Evolutionary conservation across 2,113 vertebrate genomes (phyloP), one percentile per base, ranked within the genome.

Genomic region (Procapra przewalskii): DNA sequence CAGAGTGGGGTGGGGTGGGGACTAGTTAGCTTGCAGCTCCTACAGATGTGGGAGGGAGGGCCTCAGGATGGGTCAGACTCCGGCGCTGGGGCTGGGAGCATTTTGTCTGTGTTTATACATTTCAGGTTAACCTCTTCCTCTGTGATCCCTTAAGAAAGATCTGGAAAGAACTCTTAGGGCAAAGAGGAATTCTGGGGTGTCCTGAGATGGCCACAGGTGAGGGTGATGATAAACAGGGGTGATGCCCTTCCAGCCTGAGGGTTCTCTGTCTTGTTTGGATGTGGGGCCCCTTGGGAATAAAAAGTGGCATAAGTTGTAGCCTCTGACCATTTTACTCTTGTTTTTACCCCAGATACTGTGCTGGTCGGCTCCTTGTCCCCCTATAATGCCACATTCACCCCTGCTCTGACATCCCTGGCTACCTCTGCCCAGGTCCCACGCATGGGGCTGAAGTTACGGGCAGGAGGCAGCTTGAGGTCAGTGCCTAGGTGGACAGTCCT

Each of bases 111-210:
- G 13, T 64, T 83, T 71, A 50, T 54, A 79, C 50, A 43, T 83
- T 97, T 94, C 48, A 83, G 40, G 36, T 96, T 79, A 95, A 95
- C 27, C 12, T 27, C 8, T 33, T 92, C 52, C 48, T 88, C 31
- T 84, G 23, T 31, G 27, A 50, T 36, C 23, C 43, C 15, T 52
- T 84, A 64, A 79, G 79, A 91, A 95, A 91, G 57, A 94, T 36
- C 33, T 85, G 48, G 64, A 54, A 59, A 50, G 88, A 77, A 54
- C 15, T 62, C 14, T 91, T 43, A 33, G 23, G 60, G 16, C 11
- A 48, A 40, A 29, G 36, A 19, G 54, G 50, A 90, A 77, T 82
- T 91, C 80, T 45, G 84, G n/a, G 54, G 54, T 62, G 10, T 45
- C 19, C 9, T 17, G 87, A 55, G 50, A 88, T 81, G 60, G 14